Evolutionary conservation across 1,140 invertebrate genomes (phyloP).

Genomic region (Pseudoatta argentina): DNA sequence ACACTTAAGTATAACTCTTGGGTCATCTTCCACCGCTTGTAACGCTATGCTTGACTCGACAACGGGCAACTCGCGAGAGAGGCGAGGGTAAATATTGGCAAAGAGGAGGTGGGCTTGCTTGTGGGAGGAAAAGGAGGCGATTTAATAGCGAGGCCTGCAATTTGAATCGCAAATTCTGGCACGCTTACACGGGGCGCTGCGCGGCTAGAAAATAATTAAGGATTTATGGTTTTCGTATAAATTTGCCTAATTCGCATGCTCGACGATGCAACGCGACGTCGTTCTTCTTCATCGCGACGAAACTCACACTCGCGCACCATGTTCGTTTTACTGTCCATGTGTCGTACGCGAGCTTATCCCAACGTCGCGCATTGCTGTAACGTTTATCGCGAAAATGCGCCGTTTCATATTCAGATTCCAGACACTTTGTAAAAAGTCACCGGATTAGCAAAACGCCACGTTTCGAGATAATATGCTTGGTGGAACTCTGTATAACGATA

Average conservation of each 20-base stretch:
- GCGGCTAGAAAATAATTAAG: constrained; percentile 71
- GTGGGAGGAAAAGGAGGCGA: constrained; percentile 22
- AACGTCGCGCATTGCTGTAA: neutral
- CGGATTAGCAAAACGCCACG: neutral
- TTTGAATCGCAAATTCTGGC: constrained; percentile 76
- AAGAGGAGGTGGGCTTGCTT: constrained; percentile 46
- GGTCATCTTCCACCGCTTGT: constrained; percentile 25
- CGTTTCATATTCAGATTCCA: constrained; percentile 26
- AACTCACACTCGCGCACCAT: neutral
- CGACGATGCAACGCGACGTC: neutral
- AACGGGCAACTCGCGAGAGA: constrained; percentile 20
- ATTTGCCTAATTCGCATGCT: constrained; percentile 65
- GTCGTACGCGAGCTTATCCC: neutral
- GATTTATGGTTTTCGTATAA: constrained; percentile 49
- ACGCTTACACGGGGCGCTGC: constrained; percentile 56
- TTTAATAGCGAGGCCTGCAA: constrained; percentile 68
- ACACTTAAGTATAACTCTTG: constrained; percentile 55
- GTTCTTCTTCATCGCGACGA: constrained; percentile 27
- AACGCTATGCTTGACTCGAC: constrained; percentile 13
- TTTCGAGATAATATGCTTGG: neutral
- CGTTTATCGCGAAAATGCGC: constrained; percentile 24
- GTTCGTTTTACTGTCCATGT: neutral
- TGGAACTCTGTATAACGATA: neutral
- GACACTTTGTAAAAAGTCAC: constrained; percentile 15
- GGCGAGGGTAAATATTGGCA: constrained; percentile 65